These are phyloP conservation scores for Tetragnatha montana DNA, from an alignment of 2,888 invertebrate species.

Conservation along the genomic window DNA sequence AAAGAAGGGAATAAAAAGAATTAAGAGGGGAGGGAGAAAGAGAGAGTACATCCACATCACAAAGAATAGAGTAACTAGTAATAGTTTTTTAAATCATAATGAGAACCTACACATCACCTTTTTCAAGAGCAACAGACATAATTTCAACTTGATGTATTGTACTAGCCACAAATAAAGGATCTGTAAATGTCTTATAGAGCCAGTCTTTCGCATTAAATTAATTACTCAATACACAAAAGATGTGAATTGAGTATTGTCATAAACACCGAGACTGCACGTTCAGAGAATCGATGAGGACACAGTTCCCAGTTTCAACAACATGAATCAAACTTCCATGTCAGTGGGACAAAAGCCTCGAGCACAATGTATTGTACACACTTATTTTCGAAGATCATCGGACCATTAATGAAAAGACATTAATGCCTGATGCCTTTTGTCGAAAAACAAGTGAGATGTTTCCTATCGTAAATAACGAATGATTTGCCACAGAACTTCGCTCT, in stretches of 20 bases:
- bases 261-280: not conserved
- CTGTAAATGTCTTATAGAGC: too few species aligned
- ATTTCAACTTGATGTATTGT: too few species aligned
- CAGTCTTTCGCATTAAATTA: too few species aligned
- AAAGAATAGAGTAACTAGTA: too few species aligned
- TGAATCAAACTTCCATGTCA: not conserved
- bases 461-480: constrained; percentile 24
- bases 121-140: too few species aligned
- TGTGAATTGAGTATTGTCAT: not conserved
- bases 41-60: too few species aligned
- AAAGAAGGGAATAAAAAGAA: too few species aligned
- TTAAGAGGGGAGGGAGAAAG: too few species aligned
- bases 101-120: too few species aligned
- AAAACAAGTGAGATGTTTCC: constrained; percentile 14
- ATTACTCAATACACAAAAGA: too few species aligned
- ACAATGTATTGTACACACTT: not conserved
- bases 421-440: not conserved
- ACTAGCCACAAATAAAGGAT: too few species aligned
- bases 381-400: not conserved
- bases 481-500: not conserved
- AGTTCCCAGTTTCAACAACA: not conserved
- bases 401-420: constrained; percentile 38
- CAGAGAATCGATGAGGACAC: not conserved
- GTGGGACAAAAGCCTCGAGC: not conserved
- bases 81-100: too few species aligned